phyloP scores from a whole-genome alignment of 2,113 vertebrate species.

The Tychaedon coryphoeus region DNA sequence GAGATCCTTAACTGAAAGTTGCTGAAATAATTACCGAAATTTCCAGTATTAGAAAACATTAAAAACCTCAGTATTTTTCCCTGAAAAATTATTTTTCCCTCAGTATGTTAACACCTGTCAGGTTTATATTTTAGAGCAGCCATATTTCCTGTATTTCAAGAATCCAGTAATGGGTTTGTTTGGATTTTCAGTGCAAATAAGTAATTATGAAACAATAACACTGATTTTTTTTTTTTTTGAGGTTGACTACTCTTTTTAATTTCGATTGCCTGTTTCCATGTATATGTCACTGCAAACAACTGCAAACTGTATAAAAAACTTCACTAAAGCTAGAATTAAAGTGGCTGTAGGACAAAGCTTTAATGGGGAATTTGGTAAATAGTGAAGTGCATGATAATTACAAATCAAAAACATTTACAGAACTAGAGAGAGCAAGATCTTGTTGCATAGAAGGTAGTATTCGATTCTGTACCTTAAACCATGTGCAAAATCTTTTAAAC shows the following conservation, averaged over 20 bases:
- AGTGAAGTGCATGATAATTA: not conserved
- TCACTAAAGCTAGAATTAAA: not conserved
- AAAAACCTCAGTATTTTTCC: not conserved
- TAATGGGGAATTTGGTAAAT: not conserved
- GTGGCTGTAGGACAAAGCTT: not conserved
- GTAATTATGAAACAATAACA: not conserved
- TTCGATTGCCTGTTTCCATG: not conserved
- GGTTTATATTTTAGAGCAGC: not conserved
- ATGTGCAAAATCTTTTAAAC: not conserved
- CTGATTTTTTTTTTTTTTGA: not conserved
- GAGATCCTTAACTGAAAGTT: not conserved
- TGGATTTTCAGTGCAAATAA: not conserved
- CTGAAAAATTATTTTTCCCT: not conserved
- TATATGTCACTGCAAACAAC: not conserved
- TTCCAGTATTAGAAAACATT: not conserved
- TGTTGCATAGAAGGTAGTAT: not conserved
- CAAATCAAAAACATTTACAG: not conserved
- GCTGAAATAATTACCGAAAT: not conserved
- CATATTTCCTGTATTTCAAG: not conserved
- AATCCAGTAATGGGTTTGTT: not conserved
- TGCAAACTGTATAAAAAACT: not conserved
- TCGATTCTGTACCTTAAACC: not conserved
- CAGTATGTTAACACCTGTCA: not conserved
- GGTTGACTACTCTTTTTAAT: not conserved
- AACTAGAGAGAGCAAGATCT: not conserved